A percentile compares a stretch with the other conserved stretches of the same genome.
Evolutionary conservation across 2,888 invertebrate genomes (phyloP).

Genomic region (Dioctria rufipes): DNA sequence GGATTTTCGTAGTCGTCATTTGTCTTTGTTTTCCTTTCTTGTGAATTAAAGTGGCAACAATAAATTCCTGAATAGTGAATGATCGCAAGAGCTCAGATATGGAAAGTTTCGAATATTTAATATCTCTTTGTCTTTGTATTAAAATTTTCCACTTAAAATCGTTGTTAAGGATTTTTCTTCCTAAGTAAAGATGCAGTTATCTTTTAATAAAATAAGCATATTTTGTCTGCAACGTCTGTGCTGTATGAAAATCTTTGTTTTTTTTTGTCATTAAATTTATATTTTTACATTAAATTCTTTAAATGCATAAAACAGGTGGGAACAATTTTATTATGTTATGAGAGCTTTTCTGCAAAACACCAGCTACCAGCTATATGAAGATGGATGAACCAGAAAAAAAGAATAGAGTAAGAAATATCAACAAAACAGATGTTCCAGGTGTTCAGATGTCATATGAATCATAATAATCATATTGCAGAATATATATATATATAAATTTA

Average conservation of each 20-base stretch:
- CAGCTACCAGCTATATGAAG: neutral
- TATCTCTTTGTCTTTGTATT: neutral
- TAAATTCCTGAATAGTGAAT: too few species aligned
- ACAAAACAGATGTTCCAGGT: constrained; percentile 16
- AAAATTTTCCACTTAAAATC: neutral
- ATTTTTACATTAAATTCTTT: neutral
- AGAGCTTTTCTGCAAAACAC: neutral
- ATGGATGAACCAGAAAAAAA: neutral
- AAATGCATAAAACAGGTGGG: neutral
- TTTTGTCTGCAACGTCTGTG: neutral
- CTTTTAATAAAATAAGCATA: neutral
- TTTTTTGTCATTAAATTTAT: too few species aligned
- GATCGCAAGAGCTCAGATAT: too few species aligned
- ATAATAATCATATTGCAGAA: too few species aligned
- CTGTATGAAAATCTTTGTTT: neutral
- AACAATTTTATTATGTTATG: neutral
- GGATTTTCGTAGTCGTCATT: neutral
- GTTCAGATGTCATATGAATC: neutral
- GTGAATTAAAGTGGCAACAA: too few species aligned
- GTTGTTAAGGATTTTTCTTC: neutral
- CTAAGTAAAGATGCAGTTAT: neutral
- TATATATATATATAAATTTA: too few species aligned
- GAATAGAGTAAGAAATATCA: neutral
- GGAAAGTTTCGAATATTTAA: too few species aligned
- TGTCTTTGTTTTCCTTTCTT: neutral